Percentiles rank a stretch among this genome's conserved stretches.
Evolutionary conservation across 1,140 invertebrate genomes (phyloP).

Genomic region (Brachionus calyciflorus): DNA sequence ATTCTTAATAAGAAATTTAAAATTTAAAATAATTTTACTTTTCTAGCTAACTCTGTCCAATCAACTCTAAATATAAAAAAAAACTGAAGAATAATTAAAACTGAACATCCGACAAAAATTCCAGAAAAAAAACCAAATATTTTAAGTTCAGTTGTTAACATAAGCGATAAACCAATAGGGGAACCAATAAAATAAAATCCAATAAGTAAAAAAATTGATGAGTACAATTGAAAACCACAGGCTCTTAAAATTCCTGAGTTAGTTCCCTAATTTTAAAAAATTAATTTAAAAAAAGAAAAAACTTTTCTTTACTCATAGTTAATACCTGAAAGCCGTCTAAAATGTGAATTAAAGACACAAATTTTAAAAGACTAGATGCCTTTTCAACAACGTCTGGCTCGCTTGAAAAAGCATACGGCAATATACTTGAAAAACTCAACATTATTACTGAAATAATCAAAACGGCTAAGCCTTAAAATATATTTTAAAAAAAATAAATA

Average conservation of each 20-base stretch:
- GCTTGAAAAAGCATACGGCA: slow-evolving; percentile 5
- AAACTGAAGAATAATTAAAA: no score
- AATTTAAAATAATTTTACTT: no score
- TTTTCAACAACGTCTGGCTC: slow-evolving; percentile 7
- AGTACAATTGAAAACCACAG: slow-evolving; percentile 12
- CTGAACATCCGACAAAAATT: no score
- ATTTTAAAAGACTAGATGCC: slow-evolving; percentile 26
- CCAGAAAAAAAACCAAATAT: background rate
- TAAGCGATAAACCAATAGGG: slow-evolving; percentile 25
- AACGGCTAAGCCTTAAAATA: background rate
- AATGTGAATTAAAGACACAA: slow-evolving; percentile 1
- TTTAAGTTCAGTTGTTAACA: slow-evolving; percentile 26
- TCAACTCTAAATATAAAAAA: no score
- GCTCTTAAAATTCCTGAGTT: slow-evolving; percentile 25
- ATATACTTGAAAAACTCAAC: background rate
- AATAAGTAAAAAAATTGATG: slow-evolving; percentile 25
- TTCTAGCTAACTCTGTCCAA: no score
- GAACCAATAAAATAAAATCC: slow-evolving; percentile 37
- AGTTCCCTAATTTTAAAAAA: background rate
- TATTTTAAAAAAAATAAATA: no score
- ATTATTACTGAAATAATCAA: background rate
- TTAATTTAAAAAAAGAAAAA: background rate
- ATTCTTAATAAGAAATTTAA: no score
- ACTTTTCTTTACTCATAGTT: background rate
- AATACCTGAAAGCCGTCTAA: slow-evolving; percentile 40